A percentile compares a stretch with the other conserved stretches of the same genome.
phyloP scores from a whole-genome alignment of 2,113 vertebrate species.

The Leuciscus idus region DNA sequence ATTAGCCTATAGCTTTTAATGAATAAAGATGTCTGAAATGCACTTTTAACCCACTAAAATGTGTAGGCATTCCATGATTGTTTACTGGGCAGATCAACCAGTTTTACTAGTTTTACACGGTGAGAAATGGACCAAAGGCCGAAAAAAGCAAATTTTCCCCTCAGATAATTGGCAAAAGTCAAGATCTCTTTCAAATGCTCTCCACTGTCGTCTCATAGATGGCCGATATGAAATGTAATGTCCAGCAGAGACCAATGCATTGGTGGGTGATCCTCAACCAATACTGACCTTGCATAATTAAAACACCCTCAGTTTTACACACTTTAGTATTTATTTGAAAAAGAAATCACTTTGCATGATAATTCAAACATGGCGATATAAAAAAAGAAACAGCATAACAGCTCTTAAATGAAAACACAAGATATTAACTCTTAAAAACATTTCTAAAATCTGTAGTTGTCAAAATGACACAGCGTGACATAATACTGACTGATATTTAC shows the following conservation, averaged over 20 bases:
- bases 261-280: not conserved
- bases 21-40: too few species aligned
- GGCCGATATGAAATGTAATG: not conserved
- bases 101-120: too few species aligned
- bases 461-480: slow-evolving; percentile 48
- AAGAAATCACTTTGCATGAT: slow-evolving; percentile 63
- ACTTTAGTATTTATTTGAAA: slow-evolving; percentile 63
- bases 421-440: slow-evolving; percentile 62
- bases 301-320: slow-evolving; percentile 38
- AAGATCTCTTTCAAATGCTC: not conserved
- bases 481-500: slow-evolving; percentile 81
- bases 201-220: not conserved
- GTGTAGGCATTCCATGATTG: too few species aligned
- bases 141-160: not conserved
- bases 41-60: too few species aligned
- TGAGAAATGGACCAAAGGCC: too few species aligned
- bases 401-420: slow-evolving; percentile 66
- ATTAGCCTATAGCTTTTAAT: too few species aligned
- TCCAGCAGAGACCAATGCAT: not conserved
- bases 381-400: slow-evolving; percentile 60
- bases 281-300: not conserved
- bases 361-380: slow-evolving; percentile 58
- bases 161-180: not conserved
- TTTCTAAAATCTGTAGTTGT: slow-evolving; percentile 50
- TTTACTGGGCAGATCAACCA: too few species aligned